Evolutionary conservation across 2,797 vertebrate species (phyloP).

Genomic region (Percopsis omiscomaycus): DNA sequence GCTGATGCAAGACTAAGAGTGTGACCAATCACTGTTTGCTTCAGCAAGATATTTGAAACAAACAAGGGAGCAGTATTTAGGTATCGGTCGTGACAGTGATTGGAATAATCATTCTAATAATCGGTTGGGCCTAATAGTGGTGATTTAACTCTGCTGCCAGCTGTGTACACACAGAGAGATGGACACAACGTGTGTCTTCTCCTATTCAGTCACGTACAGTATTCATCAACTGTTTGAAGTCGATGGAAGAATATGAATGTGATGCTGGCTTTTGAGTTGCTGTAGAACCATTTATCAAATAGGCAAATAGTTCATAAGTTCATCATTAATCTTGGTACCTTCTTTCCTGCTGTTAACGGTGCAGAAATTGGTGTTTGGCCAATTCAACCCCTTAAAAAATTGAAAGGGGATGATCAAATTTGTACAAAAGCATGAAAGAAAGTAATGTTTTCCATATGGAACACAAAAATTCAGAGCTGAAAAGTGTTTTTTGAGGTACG

Average conservation of each 20-base stretch:
- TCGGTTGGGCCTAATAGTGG: constrained; percentile 54
- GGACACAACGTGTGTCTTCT: constrained; percentile 37
- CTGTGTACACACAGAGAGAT: constrained; percentile 52
- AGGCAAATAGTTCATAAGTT: neutral
- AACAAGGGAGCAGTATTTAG: constrained; percentile 1
- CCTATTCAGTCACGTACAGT: constrained; percentile 19
- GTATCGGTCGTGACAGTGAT: constrained; percentile 16
- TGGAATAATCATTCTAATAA: constrained; percentile 46
- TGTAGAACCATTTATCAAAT: neutral
- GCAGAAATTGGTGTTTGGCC: constrained; percentile 18
- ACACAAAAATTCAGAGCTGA: constrained; percentile 47
- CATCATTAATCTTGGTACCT: neutral
- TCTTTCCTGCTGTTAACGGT: constrained; percentile 8
- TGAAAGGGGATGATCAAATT: constrained; percentile 47
- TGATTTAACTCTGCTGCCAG: constrained; percentile 52
- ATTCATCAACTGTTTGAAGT: constrained; percentile 19
- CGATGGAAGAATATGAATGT: neutral
- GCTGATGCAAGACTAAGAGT: neutral
- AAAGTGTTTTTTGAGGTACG: constrained; percentile 57
- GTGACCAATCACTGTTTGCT: constrained; percentile 6
- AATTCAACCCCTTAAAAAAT: constrained; percentile 13
- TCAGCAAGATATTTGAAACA: constrained; percentile 11
- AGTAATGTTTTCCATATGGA: constrained; percentile 66
- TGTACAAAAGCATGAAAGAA: constrained; percentile 44
- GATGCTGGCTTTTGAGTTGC: neutral